Base-by-base conservation (phyloP, 2,888 invertebrate genomes). In the Drosophila barbarae region DNA sequence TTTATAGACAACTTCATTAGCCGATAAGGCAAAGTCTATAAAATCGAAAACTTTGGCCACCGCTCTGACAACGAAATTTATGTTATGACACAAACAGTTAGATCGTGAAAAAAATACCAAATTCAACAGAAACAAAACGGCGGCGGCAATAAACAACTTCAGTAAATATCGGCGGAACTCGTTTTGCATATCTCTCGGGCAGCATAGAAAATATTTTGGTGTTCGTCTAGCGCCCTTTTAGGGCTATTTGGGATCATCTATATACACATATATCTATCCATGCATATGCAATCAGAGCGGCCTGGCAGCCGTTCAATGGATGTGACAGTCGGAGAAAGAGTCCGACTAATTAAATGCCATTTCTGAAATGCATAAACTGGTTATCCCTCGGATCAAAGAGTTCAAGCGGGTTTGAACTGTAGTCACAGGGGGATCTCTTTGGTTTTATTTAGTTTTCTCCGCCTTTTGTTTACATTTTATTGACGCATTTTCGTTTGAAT, bases 1-100 rank as follows among this genome's bases (percentile, higher is more conserved):
- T 80, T 80, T 74, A 80, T 78, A 73, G 79, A 76, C 84, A 71
- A 76, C 79, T 80, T 80, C 81, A 81, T 80, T 80, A 80, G 32
- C n/a, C 72, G 78, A 83, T 83, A 77, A 71, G 84, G 21, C 41
- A 34, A 9, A 64, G 63, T 61, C 74, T 61, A 76, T 66, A 78
- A 78, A 74, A 73, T 69, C 61, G 63, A 69, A 72, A 71, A 58
- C 32, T 60, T 60, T 56, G 41, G 59, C 63, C 55, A 60, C 47
- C 51, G 54, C 60, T 59, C 49, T 21, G 26, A 57, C 44, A 47
- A 46, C 44, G 38, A 50, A 56, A 52, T 70, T 70, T 51, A 63
- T 78, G 60, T 72, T 73, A 77, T 73, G 73, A 73, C 71, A 76
- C 65, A 77, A 69, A 59, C 76, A 72, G 73, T 69, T 76, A 69